Evolutionary conservation across 2,888 invertebrate genomes (phyloP).

Genomic region (Ischnus inquisitorius): DNA sequence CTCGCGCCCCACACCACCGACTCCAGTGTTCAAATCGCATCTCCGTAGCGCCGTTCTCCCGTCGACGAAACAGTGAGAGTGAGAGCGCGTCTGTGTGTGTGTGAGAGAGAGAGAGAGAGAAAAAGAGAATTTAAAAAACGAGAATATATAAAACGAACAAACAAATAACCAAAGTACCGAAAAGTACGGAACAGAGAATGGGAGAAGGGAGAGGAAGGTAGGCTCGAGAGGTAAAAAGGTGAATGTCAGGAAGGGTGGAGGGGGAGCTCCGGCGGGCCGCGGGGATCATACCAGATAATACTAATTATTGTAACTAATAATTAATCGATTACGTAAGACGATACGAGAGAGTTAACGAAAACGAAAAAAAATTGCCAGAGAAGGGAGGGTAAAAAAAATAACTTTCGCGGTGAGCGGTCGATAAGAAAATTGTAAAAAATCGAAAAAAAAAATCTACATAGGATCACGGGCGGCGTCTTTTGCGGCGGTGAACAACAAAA

Average conservation of each 20-base stretch:
- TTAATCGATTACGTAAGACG: conserved; percentile 76
- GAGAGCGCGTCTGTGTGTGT: conserved; percentile 56
- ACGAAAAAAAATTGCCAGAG: conserved; percentile 49
- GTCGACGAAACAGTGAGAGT: conserved; percentile 65
- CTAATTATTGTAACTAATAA: conserved; percentile 80
- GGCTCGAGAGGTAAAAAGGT: conserved; percentile 66
- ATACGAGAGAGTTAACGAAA: conserved; percentile 58
- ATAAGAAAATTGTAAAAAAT: conserved; percentile 6
- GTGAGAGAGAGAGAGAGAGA: conserved; percentile 37
- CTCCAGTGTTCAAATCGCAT: conserved; percentile 84
- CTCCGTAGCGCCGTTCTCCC: conserved; percentile 76
- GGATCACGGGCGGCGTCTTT: conserved; percentile 43
- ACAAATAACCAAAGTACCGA: conserved; percentile 52
- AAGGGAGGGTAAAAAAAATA: not conserved
- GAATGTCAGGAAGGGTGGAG: conserved; percentile 70
- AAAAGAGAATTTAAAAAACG: conserved; percentile 35
- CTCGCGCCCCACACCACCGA: conserved; percentile 84
- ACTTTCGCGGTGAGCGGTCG: conserved; percentile 21
- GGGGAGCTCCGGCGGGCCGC: conserved; percentile 75
- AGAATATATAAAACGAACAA: conserved; percentile 30
- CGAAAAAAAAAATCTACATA: conserved; percentile 26
- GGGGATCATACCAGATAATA: conserved; percentile 82
- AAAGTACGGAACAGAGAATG: conserved; percentile 30
- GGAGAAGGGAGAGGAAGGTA: conserved; percentile 59
- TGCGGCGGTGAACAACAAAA: conserved; percentile 55